These are phyloP conservation scores for Penaeus vannamei DNA, from an alignment of 1,140 invertebrate genomes.

Conservation along the genomic window DNA sequence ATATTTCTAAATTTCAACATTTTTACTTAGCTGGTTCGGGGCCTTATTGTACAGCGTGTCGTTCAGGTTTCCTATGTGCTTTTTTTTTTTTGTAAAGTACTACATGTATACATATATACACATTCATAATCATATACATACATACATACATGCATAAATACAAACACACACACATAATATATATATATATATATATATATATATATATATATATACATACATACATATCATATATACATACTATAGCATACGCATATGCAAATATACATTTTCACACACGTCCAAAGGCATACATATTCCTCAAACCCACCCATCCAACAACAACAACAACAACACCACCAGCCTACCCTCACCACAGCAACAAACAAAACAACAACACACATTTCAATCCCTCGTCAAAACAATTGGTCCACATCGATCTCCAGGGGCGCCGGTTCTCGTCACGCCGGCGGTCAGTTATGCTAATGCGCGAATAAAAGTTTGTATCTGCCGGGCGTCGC, in stretches of 20 bases:
- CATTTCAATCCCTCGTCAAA: conserved; percentile 25
- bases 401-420: conserved; percentile 52
- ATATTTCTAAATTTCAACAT: too few species aligned
- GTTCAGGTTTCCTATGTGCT: too few species aligned
- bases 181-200: neutral
- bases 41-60: too few species aligned
- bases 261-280: neutral
- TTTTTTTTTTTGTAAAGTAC: too few species aligned
- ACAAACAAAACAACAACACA: neutral
- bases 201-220: neutral
- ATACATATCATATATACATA: neutral
- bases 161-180: neutral
- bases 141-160: neutral
- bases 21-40: too few species aligned
- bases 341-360: too few species aligned
- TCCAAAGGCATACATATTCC: too few species aligned
- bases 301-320: too few species aligned
- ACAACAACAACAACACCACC: too few species aligned
- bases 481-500: neutral
- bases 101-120: conserved; percentile 14
- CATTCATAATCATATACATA: neutral
- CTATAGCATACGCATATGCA: neutral
- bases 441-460: conserved; percentile 57
- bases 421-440: neutral
- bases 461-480: conserved; percentile 58